A percentile compares a stretch with the other conserved stretches of the same genome.
These are phyloP conservation scores for Alviniconcha marisindica DNA, from an alignment of 1,140 invertebrate species.

Conservation along the genomic window DNA sequence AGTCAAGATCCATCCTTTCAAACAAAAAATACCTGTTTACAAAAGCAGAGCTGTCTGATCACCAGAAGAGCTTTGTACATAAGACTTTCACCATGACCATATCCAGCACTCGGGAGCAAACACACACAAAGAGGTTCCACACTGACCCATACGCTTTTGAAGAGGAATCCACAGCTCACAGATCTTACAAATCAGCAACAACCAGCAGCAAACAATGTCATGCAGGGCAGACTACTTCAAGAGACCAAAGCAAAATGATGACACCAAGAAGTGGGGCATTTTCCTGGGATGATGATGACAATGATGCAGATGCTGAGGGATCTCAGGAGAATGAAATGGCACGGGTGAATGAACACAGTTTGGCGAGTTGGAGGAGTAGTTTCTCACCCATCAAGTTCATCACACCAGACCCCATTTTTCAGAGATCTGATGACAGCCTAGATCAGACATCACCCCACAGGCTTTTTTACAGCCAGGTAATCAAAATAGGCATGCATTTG, in stretches of 20 bases:
- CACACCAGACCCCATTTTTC: not conserved
- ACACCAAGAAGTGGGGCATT: not conserved
- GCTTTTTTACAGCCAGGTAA: not conserved
- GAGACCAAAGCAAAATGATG: no score
- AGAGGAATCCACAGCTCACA: not conserved
- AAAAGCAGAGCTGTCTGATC: not conserved
- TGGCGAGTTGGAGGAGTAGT: not conserved
- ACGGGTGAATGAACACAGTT: no score
- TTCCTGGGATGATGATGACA: slow-evolving; percentile 6
- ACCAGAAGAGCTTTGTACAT: not conserved
- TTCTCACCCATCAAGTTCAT: not conserved
- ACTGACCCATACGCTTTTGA: slow-evolving; percentile 27
- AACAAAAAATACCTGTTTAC: slow-evolving; percentile 9
- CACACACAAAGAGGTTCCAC: not conserved
- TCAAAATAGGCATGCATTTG: no score
- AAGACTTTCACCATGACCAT: slow-evolving; percentile 30
- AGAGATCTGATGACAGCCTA: not conserved
- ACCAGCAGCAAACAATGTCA: not conserved
- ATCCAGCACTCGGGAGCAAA: slow-evolving; percentile 8
- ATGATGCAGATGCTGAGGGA: slow-evolving; percentile 9
- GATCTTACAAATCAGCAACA: not conserved
- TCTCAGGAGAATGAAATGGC: not conserved
- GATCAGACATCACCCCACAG: not conserved
- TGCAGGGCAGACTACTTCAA: not conserved
- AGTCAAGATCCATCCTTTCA: not conserved